Evolutionary conservation across 2,113 vertebrate genomes (phyloP), one percentile per base, ranked within the genome.

Genomic region (Callionymus lyra): DNA sequence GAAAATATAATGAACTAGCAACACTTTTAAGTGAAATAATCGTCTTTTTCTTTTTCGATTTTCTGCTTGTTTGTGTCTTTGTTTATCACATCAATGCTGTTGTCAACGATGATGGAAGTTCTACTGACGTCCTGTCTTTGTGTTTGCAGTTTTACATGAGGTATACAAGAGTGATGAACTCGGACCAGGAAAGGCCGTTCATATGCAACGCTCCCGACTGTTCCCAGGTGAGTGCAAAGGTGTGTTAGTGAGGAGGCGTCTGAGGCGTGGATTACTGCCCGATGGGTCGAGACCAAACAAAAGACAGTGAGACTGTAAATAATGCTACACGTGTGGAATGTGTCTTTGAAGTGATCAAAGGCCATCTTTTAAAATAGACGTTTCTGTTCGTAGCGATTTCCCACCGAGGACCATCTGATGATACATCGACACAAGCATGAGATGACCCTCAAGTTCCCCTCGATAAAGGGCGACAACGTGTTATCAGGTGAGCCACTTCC

Each of bases 381-480:
- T 32, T n/a, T 12, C 9, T 39, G 12, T 34, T 36, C 54, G 51
- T 53, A 98, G 95, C 89, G 93, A 67, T 98, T 98, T 80, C 94
- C 91, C 64, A 96, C 95, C 31, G 95, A 98, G 76, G 95, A 98
- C 85, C 95, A 98, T 80, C 86, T 98, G 82, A 98, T 98, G 94
- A 98, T 98, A 84, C 95, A 98, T 73, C 88, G 95, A 81, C 95
- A 98, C 88, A 98, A 97, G 84, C 95, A 98, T 84, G 95, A 98
- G 86, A 98, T 98, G 95, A 98, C 94, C 82, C 88, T 98, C 74
- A 98, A 98, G 86, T 98, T 98, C 75, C 89, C 95, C 63, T 91
- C 93, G 74, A 94, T 98, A 89, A 98, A 98, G 89, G 94, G 88
- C 56, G 95, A 98, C 86, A 97, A 86, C 84, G 89, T 98, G 88